Evolutionary conservation across 2,797 vertebrate genomes (phyloP).

Genomic region (Paedocypris micromegethes): DNA sequence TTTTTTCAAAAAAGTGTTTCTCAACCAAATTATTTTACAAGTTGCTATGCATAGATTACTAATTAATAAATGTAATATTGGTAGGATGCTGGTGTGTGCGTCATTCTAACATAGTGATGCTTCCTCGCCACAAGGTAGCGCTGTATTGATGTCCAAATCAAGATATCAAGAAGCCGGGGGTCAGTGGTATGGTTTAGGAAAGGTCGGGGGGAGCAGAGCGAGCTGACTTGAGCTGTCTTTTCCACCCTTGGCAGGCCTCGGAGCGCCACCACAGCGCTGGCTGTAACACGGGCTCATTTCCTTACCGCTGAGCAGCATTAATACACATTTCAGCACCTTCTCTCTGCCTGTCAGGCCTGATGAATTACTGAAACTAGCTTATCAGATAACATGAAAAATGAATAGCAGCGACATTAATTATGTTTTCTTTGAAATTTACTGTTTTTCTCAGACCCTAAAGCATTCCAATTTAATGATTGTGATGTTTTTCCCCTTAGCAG

Average conservation of each 20-base stretch:
- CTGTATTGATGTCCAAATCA: constrained; percentile 16
- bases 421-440: constrained; percentile 39
- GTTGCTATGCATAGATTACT: no score
- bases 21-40: no score
- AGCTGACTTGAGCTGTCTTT: constrained; percentile 19
- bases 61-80: no score
- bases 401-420: constrained; percentile 30
- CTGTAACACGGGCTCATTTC: constrained; percentile 40
- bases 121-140: constrained; percentile 19
- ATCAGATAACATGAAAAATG: constrained; percentile 47
- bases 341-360: constrained; percentile 35
- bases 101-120: not conserved
- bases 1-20: no score
- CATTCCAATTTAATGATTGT: constrained; percentile 25
- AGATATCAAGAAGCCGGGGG: constrained; percentile 27
- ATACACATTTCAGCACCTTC: constrained; percentile 46
- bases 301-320: constrained; percentile 38
- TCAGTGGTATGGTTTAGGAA: constrained; percentile 30
- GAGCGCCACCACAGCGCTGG: constrained; percentile 32
- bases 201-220: constrained; percentile 22
- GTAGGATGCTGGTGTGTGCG: no score
- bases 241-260: constrained; percentile 34
- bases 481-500: constrained; percentile 29
- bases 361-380: constrained; percentile 42
- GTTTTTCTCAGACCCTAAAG: constrained; percentile 31